Base-by-base conservation (phyloP, 2,888 invertebrate species). In the Melanophora roralis region DNA sequence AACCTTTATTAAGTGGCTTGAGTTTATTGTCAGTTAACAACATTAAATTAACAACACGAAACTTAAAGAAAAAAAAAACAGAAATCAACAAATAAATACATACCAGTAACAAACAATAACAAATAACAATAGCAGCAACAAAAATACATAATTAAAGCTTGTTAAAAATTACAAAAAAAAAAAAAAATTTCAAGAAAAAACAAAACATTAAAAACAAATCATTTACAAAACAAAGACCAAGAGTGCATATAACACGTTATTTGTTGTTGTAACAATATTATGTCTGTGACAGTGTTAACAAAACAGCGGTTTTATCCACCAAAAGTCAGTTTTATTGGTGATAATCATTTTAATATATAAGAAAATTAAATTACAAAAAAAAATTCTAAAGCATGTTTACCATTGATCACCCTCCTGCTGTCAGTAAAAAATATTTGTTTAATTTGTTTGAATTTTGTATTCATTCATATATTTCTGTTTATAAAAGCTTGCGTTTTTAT, bases 21-120 rank as follows among this genome's bases (percentile, higher is more conserved):
- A 47, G 62, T 49, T 49, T 64, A 36, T n/a, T 64, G 47, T 64
- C 62, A 64, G 47, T 64, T 36, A 64, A 64, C 47, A 49, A 64
- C 34, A 34, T 43, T 16, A 27, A 27, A n/a, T 49, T 49, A n/a
- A n/a, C 23, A n/a, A 49, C 12, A 23, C 6, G 27, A 23, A 27
- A 49, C 0, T n/a, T 23, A 11, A 27, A 43, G 9, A 19, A 2
- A 62, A 43, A 32, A 45, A 9, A 6, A 43, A 43, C 14, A 16
- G 27, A 27, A 16, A 34, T n/a, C 7, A 57, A 40, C 38, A 57
- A 14, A 14, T 2, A n/a, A 40, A n/a, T n/a, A 23, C 27, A 27
- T 1, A 21, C 9, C 19, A 47, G 2, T 9, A 53, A 32, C 14
- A 27, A 32, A 53, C 53, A 53, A 53, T 32, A 16, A 14, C 16